phyloP scores from a whole-genome alignment of 2,797 vertebrate genomes.

The Luscinia luscinia region DNA sequence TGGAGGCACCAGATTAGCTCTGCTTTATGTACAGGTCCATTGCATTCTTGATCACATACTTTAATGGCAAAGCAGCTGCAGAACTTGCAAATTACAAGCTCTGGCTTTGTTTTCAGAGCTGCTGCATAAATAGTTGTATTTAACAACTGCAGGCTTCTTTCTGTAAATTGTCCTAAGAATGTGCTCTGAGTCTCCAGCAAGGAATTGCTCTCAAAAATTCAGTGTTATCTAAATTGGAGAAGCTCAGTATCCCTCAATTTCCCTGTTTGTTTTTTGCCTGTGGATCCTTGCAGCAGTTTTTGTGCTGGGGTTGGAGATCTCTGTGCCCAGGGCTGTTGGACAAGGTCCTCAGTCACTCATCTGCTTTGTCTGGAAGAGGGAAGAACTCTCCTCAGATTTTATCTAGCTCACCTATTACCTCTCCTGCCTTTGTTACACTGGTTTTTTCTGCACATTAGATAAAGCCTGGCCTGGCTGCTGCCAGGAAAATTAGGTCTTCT shows the following conservation, averaged over 20 bases:
- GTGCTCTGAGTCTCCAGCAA: neutral
- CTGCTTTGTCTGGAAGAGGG: neutral
- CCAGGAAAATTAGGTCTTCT: slow-evolving; percentile 51
- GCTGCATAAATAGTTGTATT: neutral
- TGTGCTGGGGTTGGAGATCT: neutral
- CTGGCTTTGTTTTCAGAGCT: slow-evolving; percentile 33
- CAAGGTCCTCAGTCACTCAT: neutral
- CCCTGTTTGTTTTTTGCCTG: accelerated
- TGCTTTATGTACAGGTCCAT: neutral
- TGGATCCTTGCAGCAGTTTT: neutral
- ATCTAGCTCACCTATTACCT: neutral
- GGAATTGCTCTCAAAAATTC: neutral
- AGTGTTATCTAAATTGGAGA: no score
- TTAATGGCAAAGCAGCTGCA: slow-evolving; percentile 14
- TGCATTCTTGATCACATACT: neutral
- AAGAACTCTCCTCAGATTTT: neutral
- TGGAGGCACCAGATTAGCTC: neutral
- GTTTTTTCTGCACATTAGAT: neutral
- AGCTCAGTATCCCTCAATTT: neutral
- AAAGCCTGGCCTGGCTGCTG: slow-evolving; percentile 28
- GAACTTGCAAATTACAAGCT: neutral
- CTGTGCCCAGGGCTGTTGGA: neutral
- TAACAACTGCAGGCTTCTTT: neutral
- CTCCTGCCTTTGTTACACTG: neutral
- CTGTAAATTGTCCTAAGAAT: neutral